Evolutionary conservation across 2,113 vertebrate species (phyloP).

Genomic region (Nesogale talazaci): DNA sequence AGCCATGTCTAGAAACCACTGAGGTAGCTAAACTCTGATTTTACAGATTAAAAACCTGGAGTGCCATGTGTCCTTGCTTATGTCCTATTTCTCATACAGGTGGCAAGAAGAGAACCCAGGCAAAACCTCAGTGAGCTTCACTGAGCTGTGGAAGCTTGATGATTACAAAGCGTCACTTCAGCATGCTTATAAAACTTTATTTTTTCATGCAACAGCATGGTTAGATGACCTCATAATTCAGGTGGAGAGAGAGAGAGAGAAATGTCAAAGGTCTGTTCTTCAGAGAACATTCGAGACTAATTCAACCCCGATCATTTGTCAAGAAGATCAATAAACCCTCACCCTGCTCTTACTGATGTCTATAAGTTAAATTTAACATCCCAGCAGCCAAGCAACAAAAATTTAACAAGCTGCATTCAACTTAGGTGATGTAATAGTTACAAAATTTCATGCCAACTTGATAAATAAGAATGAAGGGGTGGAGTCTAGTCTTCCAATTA

Average conservation of each 20-base stretch:
- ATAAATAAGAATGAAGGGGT: no score
- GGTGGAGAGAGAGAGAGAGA: not conserved
- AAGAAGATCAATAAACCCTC: not conserved
- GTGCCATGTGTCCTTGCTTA: not conserved
- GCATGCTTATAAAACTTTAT: not conserved
- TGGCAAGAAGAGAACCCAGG: not conserved
- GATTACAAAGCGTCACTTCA: not conserved
- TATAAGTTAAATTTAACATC: not conserved
- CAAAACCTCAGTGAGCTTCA: not conserved
- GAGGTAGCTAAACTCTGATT: not conserved
- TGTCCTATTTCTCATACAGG: not conserved
- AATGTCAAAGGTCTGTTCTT: no score
- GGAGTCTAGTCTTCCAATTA: no score
- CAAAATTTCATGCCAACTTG: no score
- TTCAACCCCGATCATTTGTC: not conserved
- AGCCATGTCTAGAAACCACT: not conserved
- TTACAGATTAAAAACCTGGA: not conserved
- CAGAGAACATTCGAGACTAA: no score
- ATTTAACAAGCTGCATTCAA: not conserved
- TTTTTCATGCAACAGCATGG: not conserved
- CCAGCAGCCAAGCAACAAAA: not conserved
- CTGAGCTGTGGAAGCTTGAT: not conserved
- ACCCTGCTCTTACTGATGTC: no score
- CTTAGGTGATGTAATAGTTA: not conserved
- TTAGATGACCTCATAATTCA: not conserved